Evolutionary conservation across 2,888 invertebrate species (phyloP).

Genomic region (Pollenia amentaria): DNA sequence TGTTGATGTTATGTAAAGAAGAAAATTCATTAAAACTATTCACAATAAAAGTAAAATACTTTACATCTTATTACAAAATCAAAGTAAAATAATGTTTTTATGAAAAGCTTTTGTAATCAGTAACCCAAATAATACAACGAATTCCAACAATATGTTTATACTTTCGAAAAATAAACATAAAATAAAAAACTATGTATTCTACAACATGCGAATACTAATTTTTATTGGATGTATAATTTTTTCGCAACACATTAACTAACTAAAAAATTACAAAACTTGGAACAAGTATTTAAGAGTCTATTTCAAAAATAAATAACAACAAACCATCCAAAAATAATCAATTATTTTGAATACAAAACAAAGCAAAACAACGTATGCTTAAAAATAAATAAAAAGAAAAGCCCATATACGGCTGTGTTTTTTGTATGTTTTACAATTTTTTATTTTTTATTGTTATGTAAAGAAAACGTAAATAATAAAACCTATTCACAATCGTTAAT

Average conservation of each 20-base stretch:
- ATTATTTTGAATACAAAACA: not conserved
- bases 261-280: not conserved
- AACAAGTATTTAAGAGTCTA: not conserved
- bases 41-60: constrained; percentile 11
- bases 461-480: constrained; percentile 16
- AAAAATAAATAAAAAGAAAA: not conserved
- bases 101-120: not conserved
- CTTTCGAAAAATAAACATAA: not conserved
- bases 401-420: not conserved
- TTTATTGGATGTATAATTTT: not conserved
- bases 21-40: constrained; percentile 16
- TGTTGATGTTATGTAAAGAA: constrained; percentile 9
- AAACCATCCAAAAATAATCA: not conserved
- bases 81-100: constrained; percentile 8
- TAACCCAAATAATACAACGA: not conserved
- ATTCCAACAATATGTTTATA: not conserved
- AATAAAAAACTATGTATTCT: not conserved
- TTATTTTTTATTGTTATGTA: constrained; percentile 39
- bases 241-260: not conserved
- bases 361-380: not conserved
- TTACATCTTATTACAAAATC: constrained; percentile 43
- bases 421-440: constrained; percentile 8
- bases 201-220: no score
- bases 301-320: not conserved
- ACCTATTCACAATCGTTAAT: constrained; percentile 48